A percentile compares a stretch with the other conserved stretches of the same genome.
These are phyloP conservation scores for Apodemia mormo DNA, from an alignment of 2,888 invertebrate genomes.

Conservation along the genomic window DNA sequence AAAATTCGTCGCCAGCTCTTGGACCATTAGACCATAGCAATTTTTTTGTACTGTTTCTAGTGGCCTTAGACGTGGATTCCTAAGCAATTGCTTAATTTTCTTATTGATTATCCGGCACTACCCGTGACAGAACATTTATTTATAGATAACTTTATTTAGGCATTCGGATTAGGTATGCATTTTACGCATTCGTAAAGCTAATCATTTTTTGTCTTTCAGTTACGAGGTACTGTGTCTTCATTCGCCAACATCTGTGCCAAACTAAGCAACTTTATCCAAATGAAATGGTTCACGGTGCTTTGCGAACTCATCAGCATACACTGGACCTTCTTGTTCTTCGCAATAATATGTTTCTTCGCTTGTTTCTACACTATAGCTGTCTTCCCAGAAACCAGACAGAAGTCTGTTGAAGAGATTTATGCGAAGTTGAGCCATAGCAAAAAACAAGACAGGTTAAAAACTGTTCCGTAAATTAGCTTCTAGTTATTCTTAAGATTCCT, in stretches of 20 bases:
- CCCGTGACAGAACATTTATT: too few species aligned
- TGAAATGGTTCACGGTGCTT: constrained; percentile 70
- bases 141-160: too few species aligned
- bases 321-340: constrained; percentile 70
- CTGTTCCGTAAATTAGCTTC: constrained; percentile 35
- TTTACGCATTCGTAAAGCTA: not conserved
- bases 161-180: too few species aligned
- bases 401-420: constrained; percentile 68
- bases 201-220: constrained; percentile 47
- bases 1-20: too few species aligned
- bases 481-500: not conserved
- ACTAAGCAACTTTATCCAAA: constrained; percentile 71
- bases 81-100: too few species aligned
- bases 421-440: constrained; percentile 54
- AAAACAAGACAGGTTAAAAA: constrained; percentile 44
- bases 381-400: constrained; percentile 70
- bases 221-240: constrained; percentile 70
- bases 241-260: constrained; percentile 72
- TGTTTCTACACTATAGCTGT: constrained; percentile 58
- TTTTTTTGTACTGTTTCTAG: too few species aligned
- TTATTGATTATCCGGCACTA: too few species aligned
- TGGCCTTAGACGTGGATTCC: too few species aligned
- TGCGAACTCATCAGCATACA: constrained; percentile 67
- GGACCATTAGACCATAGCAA: too few species aligned
- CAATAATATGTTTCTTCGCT: constrained; percentile 59